Conservation (phyloP, 2,797 vertebrate genomes). For the Chaetophractus vellerosus region DNA sequence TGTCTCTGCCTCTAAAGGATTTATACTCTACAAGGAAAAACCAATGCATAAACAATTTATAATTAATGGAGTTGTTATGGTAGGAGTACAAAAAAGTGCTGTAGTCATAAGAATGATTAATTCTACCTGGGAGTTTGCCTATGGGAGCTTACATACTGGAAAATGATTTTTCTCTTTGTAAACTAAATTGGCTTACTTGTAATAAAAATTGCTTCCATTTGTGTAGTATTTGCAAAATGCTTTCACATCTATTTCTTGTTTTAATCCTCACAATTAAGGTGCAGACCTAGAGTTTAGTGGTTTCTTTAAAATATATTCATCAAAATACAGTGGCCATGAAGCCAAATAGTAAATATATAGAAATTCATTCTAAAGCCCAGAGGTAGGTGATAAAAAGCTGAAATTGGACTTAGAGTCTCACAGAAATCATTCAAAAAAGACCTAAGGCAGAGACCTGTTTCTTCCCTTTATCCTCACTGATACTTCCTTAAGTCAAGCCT, state of each 20-base stretch:
- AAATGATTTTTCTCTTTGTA: constrained; percentile 79
- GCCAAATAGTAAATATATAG: background rate
- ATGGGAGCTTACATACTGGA: constrained; percentile 25
- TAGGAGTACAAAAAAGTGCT: constrained; percentile 67
- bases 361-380: background rate
- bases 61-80: constrained; percentile 79
- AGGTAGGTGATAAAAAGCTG: background rate
- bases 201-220: constrained; percentile 80
- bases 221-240: constrained; percentile 59
- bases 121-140: constrained; percentile 71
- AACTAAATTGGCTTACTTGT: constrained; percentile 75
- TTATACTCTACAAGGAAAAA: constrained; percentile 64
- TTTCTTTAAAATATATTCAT: constrained; percentile 36
- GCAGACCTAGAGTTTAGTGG: background rate
- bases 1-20: constrained; percentile 60
- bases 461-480: background rate
- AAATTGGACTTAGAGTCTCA: background rate
- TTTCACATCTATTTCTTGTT: constrained; percentile 70
- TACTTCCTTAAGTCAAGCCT: background rate
- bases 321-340: constrained; percentile 16
- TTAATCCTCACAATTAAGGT: constrained; percentile 56
- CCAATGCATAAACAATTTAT: constrained; percentile 77
- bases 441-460: background rate
- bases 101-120: constrained; percentile 69
- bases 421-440: background rate